These are phyloP conservation scores for Aurelia aurita DNA, from an alignment of 30 jellyfish, hydroid and myxozoan genomes.

Conservation along the genomic window DNA sequence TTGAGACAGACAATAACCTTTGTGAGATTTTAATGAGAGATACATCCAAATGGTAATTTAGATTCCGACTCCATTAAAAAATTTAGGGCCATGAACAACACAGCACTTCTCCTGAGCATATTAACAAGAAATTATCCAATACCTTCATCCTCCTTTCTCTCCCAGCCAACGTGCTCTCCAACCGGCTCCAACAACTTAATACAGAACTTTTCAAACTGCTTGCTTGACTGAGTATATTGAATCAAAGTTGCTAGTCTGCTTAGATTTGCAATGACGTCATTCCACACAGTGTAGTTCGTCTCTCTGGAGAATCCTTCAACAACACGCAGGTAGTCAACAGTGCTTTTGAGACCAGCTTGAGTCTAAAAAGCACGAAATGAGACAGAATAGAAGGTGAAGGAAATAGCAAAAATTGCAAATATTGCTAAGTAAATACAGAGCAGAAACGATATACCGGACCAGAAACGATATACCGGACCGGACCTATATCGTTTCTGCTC, in stretches of 20 bases:
- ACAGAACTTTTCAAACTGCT: slow-evolving; percentile 64
- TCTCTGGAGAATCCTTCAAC: slow-evolving; percentile 80
- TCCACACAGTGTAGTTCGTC: slow-evolving; percentile 92
- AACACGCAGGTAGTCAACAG: slow-evolving; percentile 81
- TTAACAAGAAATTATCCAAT: not conserved
- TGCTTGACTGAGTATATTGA: slow-evolving; percentile 74
- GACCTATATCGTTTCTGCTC: no score
- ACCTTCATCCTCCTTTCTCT: slow-evolving; percentile 87
- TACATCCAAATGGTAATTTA: no score
- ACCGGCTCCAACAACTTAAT: slow-evolving; percentile 56
- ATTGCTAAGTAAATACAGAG: no score
- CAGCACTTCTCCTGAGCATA: no score
- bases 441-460: no score
- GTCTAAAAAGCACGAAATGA: slow-evolving; percentile 41
- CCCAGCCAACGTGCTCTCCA: slow-evolving; percentile 90
- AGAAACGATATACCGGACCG: no score
- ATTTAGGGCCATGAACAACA: no score
- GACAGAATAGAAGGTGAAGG: not conserved
- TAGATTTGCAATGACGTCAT: slow-evolving; percentile 76
- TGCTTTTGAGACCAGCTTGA: slow-evolving; percentile 87
- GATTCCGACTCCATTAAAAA: no score
- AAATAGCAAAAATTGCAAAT: not conserved
- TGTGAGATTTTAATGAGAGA: no score
- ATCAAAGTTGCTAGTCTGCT: slow-evolving; percentile 61
- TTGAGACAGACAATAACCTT: no score